Evolutionary conservation across 1,140 invertebrate species (phyloP), one percentile per base, ranked within the genome.

Genomic region (Colletes latitarsis): DNA sequence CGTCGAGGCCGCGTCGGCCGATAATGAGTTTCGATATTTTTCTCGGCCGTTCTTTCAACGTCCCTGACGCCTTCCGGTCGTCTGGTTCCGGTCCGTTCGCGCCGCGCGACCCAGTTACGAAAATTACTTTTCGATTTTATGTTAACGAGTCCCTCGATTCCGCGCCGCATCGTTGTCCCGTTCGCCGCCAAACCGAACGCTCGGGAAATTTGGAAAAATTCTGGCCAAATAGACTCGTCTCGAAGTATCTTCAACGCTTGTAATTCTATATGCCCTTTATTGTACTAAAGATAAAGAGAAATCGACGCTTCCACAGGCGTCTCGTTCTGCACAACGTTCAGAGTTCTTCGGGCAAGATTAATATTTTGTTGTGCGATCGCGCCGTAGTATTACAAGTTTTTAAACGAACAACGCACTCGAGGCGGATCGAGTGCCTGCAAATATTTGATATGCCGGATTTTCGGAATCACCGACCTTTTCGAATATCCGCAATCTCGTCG

Each of bases 1-100:
- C 62, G 30, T 15, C 55, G 15, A 46, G 46, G 58, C 15, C 30
- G n/a, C 10, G 9, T 19, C 19, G 58, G 15, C 62, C 77, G 68
- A 77, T 72, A 86, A 84, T 72, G 62, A 80, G 62, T 80, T 60
- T 64, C 62, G 49, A 58, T 58, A 66, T 70, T 82, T 66, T 72
- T 67, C 19, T 41, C 64, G 19, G 15, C 6, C 41, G 10, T 66
- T 67, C 68, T 82, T 71, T 67, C 63, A 62, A 60, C 71, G n/a
- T 77, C 67, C 52, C 15, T 21, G 14, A 19, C 49, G 49, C 55
- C 52, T 17, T 75, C 19, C 43, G 12, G 53, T 49, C 15, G 19
- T 9, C 49, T 21, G 55, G 68, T 58, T 71, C 43, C 17, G 0
- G 57, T 19, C 8, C 41, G 67, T 46, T 66, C n/a, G 43, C 17